A percentile compares a stretch with the other conserved stretches of the same genome.
phyloP scores from a whole-genome alignment of 2,888 invertebrate species.

The Clitarchus hookeri region DNA sequence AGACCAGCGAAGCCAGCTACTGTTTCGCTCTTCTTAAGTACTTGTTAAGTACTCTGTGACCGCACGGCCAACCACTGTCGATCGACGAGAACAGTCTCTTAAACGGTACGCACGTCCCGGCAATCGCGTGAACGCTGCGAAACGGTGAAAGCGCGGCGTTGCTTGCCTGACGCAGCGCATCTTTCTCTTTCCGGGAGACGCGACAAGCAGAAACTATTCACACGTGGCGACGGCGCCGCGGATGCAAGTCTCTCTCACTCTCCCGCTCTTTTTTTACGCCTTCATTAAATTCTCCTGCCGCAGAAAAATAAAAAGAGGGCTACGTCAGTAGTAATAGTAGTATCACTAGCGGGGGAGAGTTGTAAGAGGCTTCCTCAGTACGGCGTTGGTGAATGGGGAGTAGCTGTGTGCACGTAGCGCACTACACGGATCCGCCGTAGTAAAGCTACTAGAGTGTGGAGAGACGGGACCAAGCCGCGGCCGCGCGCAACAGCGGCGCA shows the following conservation, averaged over 20 bases:
- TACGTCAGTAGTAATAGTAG: neutral
- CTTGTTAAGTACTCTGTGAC: too few relatives aligned
- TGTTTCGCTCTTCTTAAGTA: too few relatives aligned
- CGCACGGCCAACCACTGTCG: too few relatives aligned
- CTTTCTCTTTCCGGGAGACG: neutral
- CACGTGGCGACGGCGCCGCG: neutral
- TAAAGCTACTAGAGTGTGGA: neutral
- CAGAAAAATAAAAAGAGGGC: neutral
- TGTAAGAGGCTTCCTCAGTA: neutral
- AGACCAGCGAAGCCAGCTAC: too few relatives aligned
- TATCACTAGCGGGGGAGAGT: neutral
- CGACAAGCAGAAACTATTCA: neutral
- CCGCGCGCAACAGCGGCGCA: neutral
- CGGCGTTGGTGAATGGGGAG: neutral
- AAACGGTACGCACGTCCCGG: too few relatives aligned
- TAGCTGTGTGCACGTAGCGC: neutral
- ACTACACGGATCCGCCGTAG: neutral
- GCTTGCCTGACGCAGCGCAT: too few relatives aligned
- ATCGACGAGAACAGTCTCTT: too few relatives aligned
- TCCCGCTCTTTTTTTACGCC: neutral
- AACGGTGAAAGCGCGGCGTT: too few relatives aligned
- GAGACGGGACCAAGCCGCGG: neutral
- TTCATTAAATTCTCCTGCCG: constrained; percentile 14
- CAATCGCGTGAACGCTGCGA: too few relatives aligned
- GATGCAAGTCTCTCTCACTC: neutral